Percentiles rank a stretch among this genome's conserved stretches.
phyloP scores from a whole-genome alignment of 1,140 invertebrate species.

The Dendroctonus valens region DNA sequence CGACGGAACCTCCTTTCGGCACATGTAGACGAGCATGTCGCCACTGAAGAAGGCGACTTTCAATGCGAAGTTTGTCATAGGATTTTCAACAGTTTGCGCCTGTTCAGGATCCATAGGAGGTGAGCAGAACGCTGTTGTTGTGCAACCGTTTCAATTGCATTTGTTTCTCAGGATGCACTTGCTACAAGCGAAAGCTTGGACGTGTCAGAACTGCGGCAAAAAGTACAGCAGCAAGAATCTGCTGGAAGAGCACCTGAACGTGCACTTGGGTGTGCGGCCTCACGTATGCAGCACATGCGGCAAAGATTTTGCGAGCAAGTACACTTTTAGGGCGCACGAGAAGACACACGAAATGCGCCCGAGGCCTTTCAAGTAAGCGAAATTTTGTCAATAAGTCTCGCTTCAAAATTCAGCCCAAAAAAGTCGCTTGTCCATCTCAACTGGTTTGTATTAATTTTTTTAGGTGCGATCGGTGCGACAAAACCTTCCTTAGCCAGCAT shows the following conservation, averaged over 20 bases:
- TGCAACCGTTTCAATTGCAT: not conserved
- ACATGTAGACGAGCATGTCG: constrained; percentile 67
- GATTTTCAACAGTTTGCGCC: constrained; percentile 61
- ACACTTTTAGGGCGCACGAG: constrained; percentile 69
- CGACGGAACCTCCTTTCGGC: constrained; percentile 61
- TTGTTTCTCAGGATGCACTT: constrained; percentile 55
- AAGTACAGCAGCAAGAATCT: constrained; percentile 65
- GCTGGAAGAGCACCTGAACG: constrained; percentile 69
- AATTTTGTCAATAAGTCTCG: not conserved
- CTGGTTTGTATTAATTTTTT: constrained; percentile 48
- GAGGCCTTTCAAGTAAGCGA: constrained; percentile 57
- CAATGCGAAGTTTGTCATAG: constrained; percentile 65
- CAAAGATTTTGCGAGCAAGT: constrained; percentile 76
- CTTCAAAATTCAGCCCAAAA: constrained; percentile 1
- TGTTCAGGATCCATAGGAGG: constrained; percentile 59
- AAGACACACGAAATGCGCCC: constrained; percentile 70
- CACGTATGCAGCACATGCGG: constrained; percentile 65
- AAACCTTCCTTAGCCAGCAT: constrained; percentile 72
- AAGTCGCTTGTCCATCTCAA: not conserved
- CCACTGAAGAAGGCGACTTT: constrained; percentile 59
- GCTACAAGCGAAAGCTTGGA: constrained; percentile 61
- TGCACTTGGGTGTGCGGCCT: constrained; percentile 66
- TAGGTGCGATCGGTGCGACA: constrained; percentile 65
- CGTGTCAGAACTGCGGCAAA: constrained; percentile 64
- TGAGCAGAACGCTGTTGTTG: not conserved